These are phyloP conservation scores for Morone chrysops DNA, from an alignment of 2,113 vertebrate genomes.

Conservation along the genomic window DNA sequence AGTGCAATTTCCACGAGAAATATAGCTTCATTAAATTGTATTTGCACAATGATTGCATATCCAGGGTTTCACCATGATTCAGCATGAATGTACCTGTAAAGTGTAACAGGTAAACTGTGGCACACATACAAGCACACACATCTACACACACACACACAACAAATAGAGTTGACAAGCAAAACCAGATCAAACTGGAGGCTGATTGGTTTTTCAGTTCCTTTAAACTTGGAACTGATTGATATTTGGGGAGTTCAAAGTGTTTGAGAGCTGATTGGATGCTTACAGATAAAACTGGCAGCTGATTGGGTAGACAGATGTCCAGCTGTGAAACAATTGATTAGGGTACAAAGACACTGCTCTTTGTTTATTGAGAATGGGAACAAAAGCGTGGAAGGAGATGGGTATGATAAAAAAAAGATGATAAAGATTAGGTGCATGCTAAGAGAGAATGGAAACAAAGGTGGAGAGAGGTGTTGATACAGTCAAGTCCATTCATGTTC, in stretches of 20 bases:
- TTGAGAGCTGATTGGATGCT: conserved; percentile 49
- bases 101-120: neutral
- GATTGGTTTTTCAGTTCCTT: neutral
- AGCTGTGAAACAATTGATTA: conserved; percentile 8
- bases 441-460: neutral
- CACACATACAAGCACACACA: neutral
- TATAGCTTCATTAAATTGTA: conserved; percentile 3
- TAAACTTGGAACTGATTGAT: conserved; percentile 26
- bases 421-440: neutral
- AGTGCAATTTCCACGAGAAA: conserved; percentile 17
- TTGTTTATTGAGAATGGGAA: neutral
- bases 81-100: neutral
- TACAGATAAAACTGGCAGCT: conserved; percentile 37
- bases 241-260: conserved; percentile 26
- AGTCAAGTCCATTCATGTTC: neutral
- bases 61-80: neutral
- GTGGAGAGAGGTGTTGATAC: neutral
- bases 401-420: neutral
- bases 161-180: neutral
- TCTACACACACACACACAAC: neutral
- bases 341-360: neutral
- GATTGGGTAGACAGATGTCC: conserved; percentile 18
- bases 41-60: conserved; percentile 1
- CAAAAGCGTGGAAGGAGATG: neutral
- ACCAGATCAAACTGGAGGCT: conserved; percentile 17